A percentile compares a stretch with the other conserved stretches of the same genome.
Evolutionary conservation across 2,113 vertebrate species (phyloP).

Genomic region (Spea bombifrons): DNA sequence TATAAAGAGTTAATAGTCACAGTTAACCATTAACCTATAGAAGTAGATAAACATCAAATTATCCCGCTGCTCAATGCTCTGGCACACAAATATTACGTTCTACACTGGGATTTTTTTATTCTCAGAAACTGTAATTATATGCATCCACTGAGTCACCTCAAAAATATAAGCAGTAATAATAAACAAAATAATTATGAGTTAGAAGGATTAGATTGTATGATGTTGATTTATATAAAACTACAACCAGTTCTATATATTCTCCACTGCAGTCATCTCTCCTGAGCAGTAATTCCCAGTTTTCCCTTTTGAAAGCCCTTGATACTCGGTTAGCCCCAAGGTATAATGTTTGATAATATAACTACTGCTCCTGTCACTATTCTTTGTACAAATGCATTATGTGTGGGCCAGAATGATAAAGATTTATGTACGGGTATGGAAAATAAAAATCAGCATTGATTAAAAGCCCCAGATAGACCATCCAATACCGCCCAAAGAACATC

Average conservation of each 20-base stretch:
- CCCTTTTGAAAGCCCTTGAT: conserved; percentile 86
- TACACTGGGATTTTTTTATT: too few relatives aligned
- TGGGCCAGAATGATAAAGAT: conserved; percentile 82
- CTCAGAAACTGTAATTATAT: conserved; percentile 54
- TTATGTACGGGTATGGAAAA: conserved; percentile 88
- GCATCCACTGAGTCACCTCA: conserved; percentile 73
- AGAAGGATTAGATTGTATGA: conserved; percentile 82
- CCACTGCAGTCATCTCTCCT: conserved; percentile 73
- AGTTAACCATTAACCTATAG: too few relatives aligned
- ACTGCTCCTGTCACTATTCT: conserved; percentile 89
- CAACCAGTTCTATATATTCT: conserved; percentile 83
- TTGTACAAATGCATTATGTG: conserved; percentile 89
- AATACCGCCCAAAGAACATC: conserved; percentile 96
- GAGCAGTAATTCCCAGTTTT: conserved; percentile 73
- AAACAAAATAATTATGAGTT: conserved; percentile 79
- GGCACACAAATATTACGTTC: too few relatives aligned
- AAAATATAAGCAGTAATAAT: conserved; percentile 66
- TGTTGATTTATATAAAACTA: conserved; percentile 88
- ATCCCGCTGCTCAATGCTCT: too few relatives aligned
- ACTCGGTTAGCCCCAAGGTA: conserved; percentile 86
- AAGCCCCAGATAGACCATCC: conserved; percentile 98
- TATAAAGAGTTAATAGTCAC: too few relatives aligned
- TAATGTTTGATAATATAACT: conserved; percentile 97
- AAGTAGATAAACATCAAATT: too few relatives aligned
- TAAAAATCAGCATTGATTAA: conserved; percentile 96